Conservation (phyloP, 2,797 vertebrate genomes). For the Spondyliosoma cantharus region DNA sequence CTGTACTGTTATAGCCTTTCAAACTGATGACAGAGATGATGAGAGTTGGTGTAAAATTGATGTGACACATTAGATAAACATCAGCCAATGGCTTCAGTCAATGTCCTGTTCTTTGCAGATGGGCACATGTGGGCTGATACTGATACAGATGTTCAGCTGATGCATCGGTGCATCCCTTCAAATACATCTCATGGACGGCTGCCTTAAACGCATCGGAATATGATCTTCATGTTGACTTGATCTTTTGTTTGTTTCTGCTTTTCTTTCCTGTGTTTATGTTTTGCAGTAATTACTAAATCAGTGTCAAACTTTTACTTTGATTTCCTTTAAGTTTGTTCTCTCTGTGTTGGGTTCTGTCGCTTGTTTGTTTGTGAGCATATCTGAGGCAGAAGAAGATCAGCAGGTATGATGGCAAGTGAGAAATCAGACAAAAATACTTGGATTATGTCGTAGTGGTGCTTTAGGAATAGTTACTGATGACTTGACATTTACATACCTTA, state of each 20-base stretch:
- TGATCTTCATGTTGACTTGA: slow-evolving; percentile 17
- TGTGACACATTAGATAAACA: no score
- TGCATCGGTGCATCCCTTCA: no score
- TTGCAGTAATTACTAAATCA: neutral
- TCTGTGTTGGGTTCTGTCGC: neutral
- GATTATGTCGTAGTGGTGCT: neutral
- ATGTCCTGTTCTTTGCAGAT: no score
- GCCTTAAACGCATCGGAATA: neutral
- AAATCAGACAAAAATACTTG: neutral
- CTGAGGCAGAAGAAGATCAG: neutral
- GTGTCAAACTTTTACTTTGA: neutral
- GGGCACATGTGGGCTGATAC: no score
- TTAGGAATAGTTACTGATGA: slow-evolving; percentile 23
- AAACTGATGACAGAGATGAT: no score
- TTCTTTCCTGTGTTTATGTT: slow-evolving; percentile 15
- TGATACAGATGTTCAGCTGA: no score
- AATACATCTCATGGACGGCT: no score
- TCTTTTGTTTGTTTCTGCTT: neutral
- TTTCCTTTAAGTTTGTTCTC: neutral
- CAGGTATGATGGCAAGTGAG: neutral
- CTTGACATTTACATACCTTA: neutral
- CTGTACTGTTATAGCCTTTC: no score
- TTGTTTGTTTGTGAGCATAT: neutral
- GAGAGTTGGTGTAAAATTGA: no score
- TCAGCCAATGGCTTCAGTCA: no score